Percentiles rank a stretch among this genome's conserved stretches.
Evolutionary conservation across 1,140 invertebrate genomes (phyloP).

Genomic region (Dendrolimus kikuchii): DNA sequence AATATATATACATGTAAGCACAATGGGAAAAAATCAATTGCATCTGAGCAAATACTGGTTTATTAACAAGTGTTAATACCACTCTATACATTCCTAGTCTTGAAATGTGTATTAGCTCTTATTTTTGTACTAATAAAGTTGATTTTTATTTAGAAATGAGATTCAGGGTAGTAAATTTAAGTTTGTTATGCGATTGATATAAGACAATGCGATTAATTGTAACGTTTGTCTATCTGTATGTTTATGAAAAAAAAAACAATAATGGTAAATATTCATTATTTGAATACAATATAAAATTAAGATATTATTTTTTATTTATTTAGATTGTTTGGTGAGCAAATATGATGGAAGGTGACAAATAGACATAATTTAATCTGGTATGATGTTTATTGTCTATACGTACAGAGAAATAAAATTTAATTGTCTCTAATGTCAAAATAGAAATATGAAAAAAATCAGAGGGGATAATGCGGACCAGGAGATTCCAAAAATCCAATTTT

Average conservation of each 20-base stretch:
- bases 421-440: too few relatives aligned
- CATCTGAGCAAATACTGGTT: conserved; percentile 23
- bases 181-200: background rate
- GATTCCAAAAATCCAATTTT: too few relatives aligned
- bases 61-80: conserved; percentile 1
- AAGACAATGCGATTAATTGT: conserved; percentile 31
- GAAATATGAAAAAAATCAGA: too few relatives aligned
- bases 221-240: conserved; percentile 19
- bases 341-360: background rate
- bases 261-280: conserved; percentile 19
- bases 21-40: conserved; percentile 14
- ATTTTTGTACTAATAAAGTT: conserved; percentile 1
- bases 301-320: conserved; percentile 14
- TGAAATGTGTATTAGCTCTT: background rate
- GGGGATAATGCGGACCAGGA: too few relatives aligned
- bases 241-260: conserved; percentile 14
- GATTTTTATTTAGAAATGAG: conserved; percentile 1
- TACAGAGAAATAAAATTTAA: too few relatives aligned
- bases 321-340: conserved; percentile 26
- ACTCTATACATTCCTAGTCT: background rate
- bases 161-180: too few relatives aligned
- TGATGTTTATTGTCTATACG: too few relatives aligned
- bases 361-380: too few relatives aligned
- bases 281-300: conserved; percentile 31
- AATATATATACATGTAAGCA: conserved; percentile 31